Base-by-base conservation (phyloP, 2,797 vertebrate species). In the Apogon hyalosoma region DNA sequence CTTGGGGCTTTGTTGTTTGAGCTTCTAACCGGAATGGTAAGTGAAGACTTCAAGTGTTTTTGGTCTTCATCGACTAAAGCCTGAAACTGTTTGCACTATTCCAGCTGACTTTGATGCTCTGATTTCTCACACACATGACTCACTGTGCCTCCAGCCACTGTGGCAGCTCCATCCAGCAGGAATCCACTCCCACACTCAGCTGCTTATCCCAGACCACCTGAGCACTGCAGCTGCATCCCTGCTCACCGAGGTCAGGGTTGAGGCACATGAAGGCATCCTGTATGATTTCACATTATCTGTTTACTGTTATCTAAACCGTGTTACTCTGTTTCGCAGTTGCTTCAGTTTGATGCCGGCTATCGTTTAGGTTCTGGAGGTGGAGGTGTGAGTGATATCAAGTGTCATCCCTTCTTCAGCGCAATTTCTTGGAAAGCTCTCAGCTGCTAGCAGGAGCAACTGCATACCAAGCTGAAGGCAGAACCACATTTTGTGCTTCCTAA, bases 1-100 rank as follows among this genome's bases (percentile, higher is more conserved):
- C 94, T 99, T 14, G 98, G 98, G 2, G 93, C 96, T 11, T 90
- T 99, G 55, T 79, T 99, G 50, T 99, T 97, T 38, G 98, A 99
- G 69, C 85, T 99, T 83, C 94, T 99, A 64, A 96, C 95, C 15
- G 98, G 97, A 90, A 94, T 86, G 93, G 98, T 99, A 89, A 95
- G 95, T 45, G 31, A 52, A 56, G 1, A 0, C 2, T 12, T 8
- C 4, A 40, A 42, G 6, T 3, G 19, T 15, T 6, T 28, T 48
- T 1, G 47, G 12, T 47, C 7, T 19, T 13, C n/a, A 10, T 5
- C 12, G 15, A 65, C 14, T 6, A 2, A 18, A 14, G 2, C 57
- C 46, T 28, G 38, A 45, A 21, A 31, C 13, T 15, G 6, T n/a
- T n/a, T 53, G 9, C 42, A 47, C 11, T 4, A n/a, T n/a, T 55